Conservation (phyloP, 2,113 vertebrate genomes). For the Ceyx cyanopectus region DNA sequence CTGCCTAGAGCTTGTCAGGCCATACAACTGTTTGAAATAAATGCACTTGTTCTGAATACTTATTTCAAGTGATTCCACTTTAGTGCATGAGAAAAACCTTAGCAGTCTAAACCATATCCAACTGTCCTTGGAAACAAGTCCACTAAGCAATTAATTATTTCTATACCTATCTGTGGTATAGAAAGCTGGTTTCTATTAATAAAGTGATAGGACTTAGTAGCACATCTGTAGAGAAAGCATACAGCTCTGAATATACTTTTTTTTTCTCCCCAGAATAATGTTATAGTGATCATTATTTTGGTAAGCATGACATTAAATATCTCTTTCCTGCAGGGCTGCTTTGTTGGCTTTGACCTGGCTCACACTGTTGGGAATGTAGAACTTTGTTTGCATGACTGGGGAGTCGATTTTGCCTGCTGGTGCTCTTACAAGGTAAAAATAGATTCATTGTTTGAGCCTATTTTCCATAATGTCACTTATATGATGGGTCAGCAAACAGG, state of each 20-base stretch:
- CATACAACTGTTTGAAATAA: neutral
- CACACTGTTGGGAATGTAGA: slow-evolving; percentile 91
- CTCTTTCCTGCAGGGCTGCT: slow-evolving; percentile 85
- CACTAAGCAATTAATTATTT: neutral
- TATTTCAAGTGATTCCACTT: neutral
- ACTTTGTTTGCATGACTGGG: slow-evolving; percentile 91
- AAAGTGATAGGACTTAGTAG: neutral
- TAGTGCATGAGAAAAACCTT: neutral
- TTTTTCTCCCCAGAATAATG: neutral
- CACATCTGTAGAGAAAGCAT: neutral
- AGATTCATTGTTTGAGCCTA: neutral
- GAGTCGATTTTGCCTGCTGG: slow-evolving; percentile 97
- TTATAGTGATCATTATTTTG: neutral
- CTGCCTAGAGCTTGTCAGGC: neutral
- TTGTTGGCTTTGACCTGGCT: slow-evolving; percentile 94
- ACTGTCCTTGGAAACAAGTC: neutral
- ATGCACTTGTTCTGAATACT: neutral
- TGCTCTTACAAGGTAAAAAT: slow-evolving; percentile 93
- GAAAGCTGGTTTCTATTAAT: neutral
- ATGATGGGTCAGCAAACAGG: neutral
- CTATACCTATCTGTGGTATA: fast-evolving
- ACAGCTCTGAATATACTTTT: neutral
- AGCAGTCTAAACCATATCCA: neutral
- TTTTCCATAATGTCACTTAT: neutral
- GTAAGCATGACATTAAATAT: neutral